Base-by-base conservation (phyloP, 2,888 invertebrate species). In the Sepioteuthis lessoniana region DNA sequence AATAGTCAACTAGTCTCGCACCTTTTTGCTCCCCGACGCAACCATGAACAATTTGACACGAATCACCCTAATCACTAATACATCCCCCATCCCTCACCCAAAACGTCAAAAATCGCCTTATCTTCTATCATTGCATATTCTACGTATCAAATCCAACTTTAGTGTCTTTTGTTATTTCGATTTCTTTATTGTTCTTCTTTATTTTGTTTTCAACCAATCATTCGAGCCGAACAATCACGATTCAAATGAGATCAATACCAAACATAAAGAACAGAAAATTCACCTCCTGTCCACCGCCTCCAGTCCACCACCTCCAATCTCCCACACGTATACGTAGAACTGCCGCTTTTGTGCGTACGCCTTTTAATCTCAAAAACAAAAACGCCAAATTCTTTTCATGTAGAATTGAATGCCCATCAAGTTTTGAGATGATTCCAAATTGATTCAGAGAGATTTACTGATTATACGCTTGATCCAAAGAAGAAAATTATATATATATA, bases 361-460 rank as follows among this genome's bases (percentile, higher is more conserved):
- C n/a, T 8, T n/a, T 16, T 16, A 76, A 76, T 76, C 76, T n/a
- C 13, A 76, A 76, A 76, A 76, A 16, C 76, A 76, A 76, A 76
- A n/a, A 60, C 28, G 76, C n/a, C 10, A n/a, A 31, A n/a, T 3
- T n/a, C 76, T 1, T 76, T 76, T 76, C 76, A n/a, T 76, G n/a
- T 76, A 13, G 13, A n/a, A n/a, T 76, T 76, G 16, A 76, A 76
- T 10, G n/a, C n/a, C 3, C n/a, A n/a, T n/a, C 76, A 76, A n/a
- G n/a, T 76, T 76, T 76, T 76, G 76, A 76, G 76, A 76, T 10
- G 19, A 76, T 76, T 76, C 76, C 76, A 76, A 76, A 76, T 76
- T n/a, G n/a, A 76, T 76, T 76, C 76, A 76, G n/a, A 76, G 76
- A 76, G 76, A 76, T 76, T n/a, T n/a, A n/a, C n/a, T n/a, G 76